phyloP scores from a whole-genome alignment of 2,113 vertebrate species.

The Mustela lutreola region DNA sequence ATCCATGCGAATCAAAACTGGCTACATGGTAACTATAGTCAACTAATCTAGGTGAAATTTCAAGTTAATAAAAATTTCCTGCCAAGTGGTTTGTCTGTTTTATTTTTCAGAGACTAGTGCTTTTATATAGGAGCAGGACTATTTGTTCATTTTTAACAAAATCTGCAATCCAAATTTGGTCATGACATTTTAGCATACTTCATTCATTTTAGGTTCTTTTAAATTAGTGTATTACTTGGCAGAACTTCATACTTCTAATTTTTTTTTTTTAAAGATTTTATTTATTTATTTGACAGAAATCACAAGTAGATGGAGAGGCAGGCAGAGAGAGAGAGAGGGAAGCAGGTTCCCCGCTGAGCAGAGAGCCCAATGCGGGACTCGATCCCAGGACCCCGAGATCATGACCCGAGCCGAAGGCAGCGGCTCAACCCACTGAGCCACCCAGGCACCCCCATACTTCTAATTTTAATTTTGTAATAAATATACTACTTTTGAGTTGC shows the following conservation, averaged over 20 bases:
- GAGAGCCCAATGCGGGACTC: too few species aligned
- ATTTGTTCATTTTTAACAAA: conserved; percentile 15
- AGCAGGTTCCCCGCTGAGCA: too few species aligned
- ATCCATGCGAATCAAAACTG: not conserved
- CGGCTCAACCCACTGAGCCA: too few species aligned
- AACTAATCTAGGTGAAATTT: conserved; percentile 18
- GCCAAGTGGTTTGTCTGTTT: not conserved
- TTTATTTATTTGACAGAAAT: too few species aligned
- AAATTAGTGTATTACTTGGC: not conserved
- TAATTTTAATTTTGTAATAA: conserved; percentile 24
- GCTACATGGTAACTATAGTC: not conserved
- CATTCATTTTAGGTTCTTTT: not conserved
- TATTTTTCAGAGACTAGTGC: not conserved
- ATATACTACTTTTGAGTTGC: conserved; percentile 33
- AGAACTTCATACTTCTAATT: conserved; percentile 13
- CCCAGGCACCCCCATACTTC: not conserved
- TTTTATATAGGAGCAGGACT: not conserved
- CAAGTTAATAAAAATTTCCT: conserved; percentile 22
- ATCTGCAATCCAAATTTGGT: not conserved
- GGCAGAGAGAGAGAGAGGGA: too few species aligned
- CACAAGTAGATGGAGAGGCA: too few species aligned
- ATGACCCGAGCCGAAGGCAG: too few species aligned
- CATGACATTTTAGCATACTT: conserved; percentile 1
- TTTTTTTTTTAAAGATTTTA: not conserved
- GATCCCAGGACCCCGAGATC: too few species aligned